Percentiles rank a stretch among this genome's conserved stretches.
Conservation (phyloP, 2,797 vertebrate species). For the Sphenodon punctatus region DNA sequence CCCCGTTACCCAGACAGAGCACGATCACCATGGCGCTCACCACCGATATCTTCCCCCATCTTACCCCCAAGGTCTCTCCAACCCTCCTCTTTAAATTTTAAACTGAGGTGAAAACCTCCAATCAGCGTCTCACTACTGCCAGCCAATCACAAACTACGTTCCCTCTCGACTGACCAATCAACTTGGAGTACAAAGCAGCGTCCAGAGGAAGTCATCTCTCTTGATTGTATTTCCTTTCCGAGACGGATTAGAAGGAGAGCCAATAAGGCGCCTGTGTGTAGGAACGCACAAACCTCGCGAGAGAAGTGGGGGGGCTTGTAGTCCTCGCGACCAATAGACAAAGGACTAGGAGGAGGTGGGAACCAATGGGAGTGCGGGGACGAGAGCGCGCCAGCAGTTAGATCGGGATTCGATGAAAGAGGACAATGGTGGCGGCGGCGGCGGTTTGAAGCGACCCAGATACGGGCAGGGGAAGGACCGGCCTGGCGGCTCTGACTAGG, state of each 20-base stretch:
- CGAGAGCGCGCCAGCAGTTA: background rate
- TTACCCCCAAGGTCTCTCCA: too few relatives aligned
- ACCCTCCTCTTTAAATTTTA: slow-evolving; percentile 40
- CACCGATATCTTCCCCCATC: too few relatives aligned
- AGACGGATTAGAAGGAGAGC: background rate
- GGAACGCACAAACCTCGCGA: background rate
- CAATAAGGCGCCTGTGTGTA: background rate
- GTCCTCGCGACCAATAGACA: background rate
- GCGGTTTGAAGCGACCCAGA: background rate
- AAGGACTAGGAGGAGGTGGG: fast-evolving
- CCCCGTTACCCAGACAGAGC: too few relatives aligned
- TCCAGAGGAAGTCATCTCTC: too few relatives aligned
- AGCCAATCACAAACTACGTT: background rate
- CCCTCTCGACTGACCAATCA: background rate
- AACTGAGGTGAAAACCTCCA: background rate
- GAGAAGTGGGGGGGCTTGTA: fast-evolving
- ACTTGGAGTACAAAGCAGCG: fast-evolving
- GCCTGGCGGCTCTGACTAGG: background rate
- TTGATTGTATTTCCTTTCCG: too few relatives aligned
- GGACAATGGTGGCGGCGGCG: background rate
- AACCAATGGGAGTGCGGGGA: background rate
- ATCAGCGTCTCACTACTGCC: fast-evolving
- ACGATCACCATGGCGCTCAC: too few relatives aligned
- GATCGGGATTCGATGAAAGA: background rate
- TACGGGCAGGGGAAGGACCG: background rate